Conservation (phyloP, 2,113 vertebrate genomes). For the Aspiorhynchus laticeps region DNA sequence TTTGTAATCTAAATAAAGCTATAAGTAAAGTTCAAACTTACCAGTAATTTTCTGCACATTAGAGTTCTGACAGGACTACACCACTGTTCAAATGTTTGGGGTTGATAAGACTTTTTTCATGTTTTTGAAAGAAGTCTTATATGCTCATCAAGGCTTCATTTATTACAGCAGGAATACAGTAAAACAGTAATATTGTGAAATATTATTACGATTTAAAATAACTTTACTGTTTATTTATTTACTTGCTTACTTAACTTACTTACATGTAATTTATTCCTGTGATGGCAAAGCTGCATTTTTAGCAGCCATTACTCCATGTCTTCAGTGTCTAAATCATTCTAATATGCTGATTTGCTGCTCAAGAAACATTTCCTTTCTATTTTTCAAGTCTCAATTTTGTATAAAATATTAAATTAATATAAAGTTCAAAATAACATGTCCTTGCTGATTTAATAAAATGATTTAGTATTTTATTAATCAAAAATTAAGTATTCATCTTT, state of each 20-base stretch:
- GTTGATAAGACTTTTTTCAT: not conserved
- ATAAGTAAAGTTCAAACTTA: not conserved
- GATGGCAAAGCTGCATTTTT: no score
- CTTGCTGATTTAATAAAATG: no score
- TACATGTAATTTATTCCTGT: no score
- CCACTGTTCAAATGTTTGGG: not conserved
- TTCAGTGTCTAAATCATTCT: not conserved
- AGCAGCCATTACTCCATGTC: no score
- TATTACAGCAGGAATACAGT: not conserved
- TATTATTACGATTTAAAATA: no score
- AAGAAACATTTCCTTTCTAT: not conserved
- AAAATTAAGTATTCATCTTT: no score
- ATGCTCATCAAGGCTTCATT: not conserved
- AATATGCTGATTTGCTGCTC: not conserved
- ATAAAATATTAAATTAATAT: no score
- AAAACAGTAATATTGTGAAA: not conserved
- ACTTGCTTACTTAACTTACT: no score
- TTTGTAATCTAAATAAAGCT: not conserved
- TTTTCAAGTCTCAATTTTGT: no score
- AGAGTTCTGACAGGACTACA: not conserved
- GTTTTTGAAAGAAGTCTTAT: not conserved
- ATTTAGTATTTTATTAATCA: no score
- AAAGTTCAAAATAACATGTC: no score
- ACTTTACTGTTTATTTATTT: no score
- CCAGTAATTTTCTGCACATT: not conserved